Evolutionary conservation across 2,113 vertebrate species (phyloP), one percentile per base, ranked within the genome.

Genomic region (Oryzias celebensis): DNA sequence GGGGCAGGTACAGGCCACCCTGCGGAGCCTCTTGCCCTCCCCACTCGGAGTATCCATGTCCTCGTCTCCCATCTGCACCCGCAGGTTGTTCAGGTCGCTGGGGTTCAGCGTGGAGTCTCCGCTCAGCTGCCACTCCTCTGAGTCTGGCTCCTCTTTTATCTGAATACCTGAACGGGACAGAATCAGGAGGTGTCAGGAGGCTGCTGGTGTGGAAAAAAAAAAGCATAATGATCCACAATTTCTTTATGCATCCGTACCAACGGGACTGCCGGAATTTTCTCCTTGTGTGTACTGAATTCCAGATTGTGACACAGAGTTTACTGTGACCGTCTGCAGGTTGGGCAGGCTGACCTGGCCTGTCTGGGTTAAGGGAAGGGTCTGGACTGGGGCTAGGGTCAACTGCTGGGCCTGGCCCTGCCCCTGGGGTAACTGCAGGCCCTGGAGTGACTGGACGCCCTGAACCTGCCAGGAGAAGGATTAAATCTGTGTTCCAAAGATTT

Each of bases 121-220:
- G 68, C 93, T 93, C 83, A 98, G 93, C 79, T 95, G 93, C 97
- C 97, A 99, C 68, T 98, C 96, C 83, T 99, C 96, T 7, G 96
- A 95, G 89, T 99, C 96, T 20, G 96, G 96, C 73, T 98, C 97
- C 85, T 99, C 97, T 87, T 99, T 99, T 88, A 99, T 99, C 68
- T 96, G 95, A 86, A 98, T 96, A 87, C 93, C 97, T 99, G 85
- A 83, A 73, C 45, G n/a, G 17, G 77, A 65, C 57, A 20, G 6
- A 41, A 1, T 17, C 14, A 26, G 23, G 1, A 23, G 15, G 0
- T 15, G 2, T 51, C 23, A 59, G 1, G 62, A 22, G 28, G 45
- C 12, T 8, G 42, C n/a, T 23, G 44, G 50, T 12, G 8, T 50
- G 31, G 7, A 26, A 14, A 15, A 47, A 8, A 13, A 15, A 47